Evolutionary conservation across 2,797 vertebrate genomes (phyloP).

Genomic region (Cephalopachus bancanus): DNA sequence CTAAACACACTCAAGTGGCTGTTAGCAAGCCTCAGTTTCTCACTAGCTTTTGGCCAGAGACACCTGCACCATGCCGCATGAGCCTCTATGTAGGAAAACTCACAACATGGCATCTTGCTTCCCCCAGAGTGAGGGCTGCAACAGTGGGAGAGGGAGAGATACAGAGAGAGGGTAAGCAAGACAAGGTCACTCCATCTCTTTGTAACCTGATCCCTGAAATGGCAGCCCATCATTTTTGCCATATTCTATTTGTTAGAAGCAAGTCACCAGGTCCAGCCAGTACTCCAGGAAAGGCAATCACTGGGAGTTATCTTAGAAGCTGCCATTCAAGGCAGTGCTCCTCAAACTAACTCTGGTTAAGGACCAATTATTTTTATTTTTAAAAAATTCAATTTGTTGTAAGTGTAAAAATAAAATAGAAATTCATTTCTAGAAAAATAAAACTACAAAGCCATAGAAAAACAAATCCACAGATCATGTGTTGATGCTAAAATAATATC

Average conservation of each 20-base stretch:
- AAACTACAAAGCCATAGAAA: neutral
- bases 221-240: neutral
- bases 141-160: neutral
- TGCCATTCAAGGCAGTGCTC: neutral
- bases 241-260: conserved; percentile 4
- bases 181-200: neutral
- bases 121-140: neutral
- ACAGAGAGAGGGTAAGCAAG: neutral
- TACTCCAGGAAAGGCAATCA: neutral
- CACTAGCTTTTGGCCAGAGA: neutral
- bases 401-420: conserved; percentile 29
- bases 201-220: neutral
- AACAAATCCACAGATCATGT: neutral
- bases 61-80: neutral
- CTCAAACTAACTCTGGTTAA: neutral
- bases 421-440: conserved; percentile 55
- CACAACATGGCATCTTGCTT: neutral
- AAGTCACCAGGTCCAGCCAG: neutral
- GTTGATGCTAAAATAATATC: neutral
- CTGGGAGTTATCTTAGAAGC: neutral
- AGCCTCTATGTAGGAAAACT: neutral
- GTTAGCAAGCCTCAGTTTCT: neutral
- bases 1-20: neutral
- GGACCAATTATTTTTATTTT: neutral
- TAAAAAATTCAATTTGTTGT: neutral